Percentiles rank a stretch among this genome's conserved stretches.
Evolutionary conservation across 1,140 invertebrate species (phyloP).

Genomic region (Brachionus asplanchnoidis): DNA sequence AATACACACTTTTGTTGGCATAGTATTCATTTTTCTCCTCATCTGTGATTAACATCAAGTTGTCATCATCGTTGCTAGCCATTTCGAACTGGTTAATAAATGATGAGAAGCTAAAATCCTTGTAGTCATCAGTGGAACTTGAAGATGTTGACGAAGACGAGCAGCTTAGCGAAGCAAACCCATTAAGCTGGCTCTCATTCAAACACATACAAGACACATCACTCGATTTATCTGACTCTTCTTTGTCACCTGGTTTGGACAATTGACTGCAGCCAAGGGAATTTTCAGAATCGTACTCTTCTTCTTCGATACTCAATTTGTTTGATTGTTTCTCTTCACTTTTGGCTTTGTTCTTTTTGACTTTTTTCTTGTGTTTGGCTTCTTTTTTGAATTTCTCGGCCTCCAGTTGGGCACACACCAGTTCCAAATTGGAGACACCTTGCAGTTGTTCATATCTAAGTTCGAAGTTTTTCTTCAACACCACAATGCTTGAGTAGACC

Average conservation of each 20-base stretch:
- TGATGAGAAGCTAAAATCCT: neutral
- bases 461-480: slow-evolving; percentile 77
- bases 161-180: neutral
- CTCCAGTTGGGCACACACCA: neutral
- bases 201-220: neutral
- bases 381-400: neutral
- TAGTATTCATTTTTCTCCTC: slow-evolving; percentile 30
- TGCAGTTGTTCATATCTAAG: neutral
- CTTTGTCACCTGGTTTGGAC: neutral
- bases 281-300: neutral
- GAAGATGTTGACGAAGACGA: neutral
- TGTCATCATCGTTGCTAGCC: neutral
- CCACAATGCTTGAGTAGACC: slow-evolving; percentile 77
- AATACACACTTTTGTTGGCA: slow-evolving; percentile 8
- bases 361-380: neutral
- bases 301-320: neutral
- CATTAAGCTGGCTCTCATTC: neutral
- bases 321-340: neutral
- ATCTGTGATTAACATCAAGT: slow-evolving; percentile 4
- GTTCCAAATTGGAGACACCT: slow-evolving; percentile 3
- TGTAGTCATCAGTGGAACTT: neutral
- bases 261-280: neutral
- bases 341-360: neutral
- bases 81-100: neutral
- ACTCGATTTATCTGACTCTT: neutral